Evolutionary conservation across 2,888 invertebrate species (phyloP), one percentile per base, ranked within the genome.

Genomic region (Silvanus unidentatus): DNA sequence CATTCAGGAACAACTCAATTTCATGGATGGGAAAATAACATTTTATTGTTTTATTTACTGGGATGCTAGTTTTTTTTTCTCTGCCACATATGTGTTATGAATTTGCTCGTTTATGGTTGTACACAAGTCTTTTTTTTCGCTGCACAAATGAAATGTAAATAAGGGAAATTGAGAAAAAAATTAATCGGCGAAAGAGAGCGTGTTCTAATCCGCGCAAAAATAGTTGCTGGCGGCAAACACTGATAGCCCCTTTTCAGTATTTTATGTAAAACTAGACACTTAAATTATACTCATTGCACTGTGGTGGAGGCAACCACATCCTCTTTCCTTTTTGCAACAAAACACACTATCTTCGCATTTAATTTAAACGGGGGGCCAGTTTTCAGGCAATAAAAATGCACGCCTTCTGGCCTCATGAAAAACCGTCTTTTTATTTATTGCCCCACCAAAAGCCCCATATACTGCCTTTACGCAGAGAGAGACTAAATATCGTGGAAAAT

Each of bases 301-400:
- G n/a, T n/a, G n/a, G n/a, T n/a, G 59, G 8, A 8, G 8, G 8
- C 22, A 22, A 22, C 22, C 3, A 22, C 22, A 61, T 63, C 62
- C 60, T 52, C 58, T 58, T n/a, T 60, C 60, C 58, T 58, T 59
- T 60, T 61, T 62, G 62, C 59, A 59, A 64, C 65, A 22, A 22
- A 22, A 22, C 53, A 58, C 64, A 68, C 68, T 72, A 72, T 71
- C 71, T 72, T 70, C 64, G 63, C 65, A 66, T 72, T 71, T 72
- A 72, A 72, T 72, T 72, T 71, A 72, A 72, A 71, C 68, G 69
- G 67, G 67, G 37, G 48, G 13, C 39, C 71, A 71, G 67, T 72
- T 72, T 71, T 71, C 70, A 64, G 68, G 71, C 68, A 70, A 72
- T 72, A 72, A 72, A 72, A 72, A 72, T 72, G 72, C 69, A 72